Percentiles rank a stretch among this genome's conserved stretches.
Conservation (phyloP, 1,140 invertebrate species). For the Oedothorax gibbosus region DNA sequence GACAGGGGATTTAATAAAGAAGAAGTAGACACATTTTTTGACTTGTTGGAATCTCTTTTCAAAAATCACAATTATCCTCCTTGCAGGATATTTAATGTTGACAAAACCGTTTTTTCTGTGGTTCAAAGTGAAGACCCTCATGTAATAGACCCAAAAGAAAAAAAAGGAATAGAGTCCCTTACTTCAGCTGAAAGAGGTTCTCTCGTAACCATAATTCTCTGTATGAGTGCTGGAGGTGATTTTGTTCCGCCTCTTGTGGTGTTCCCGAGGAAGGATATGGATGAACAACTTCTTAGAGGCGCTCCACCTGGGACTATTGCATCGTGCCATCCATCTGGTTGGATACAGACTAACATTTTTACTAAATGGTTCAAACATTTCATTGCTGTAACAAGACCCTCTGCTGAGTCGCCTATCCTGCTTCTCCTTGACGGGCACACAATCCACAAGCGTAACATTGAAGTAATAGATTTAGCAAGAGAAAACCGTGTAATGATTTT, state of each 20-base stretch:
- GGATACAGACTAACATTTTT: conserved; percentile 24
- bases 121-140: neutral
- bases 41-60: neutral
- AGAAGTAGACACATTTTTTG: conserved; percentile 33
- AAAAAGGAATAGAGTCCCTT: neutral
- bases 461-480: conserved; percentile 11
- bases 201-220: conserved; percentile 13
- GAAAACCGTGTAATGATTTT: conserved; percentile 1
- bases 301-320: conserved; percentile 17
- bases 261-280: neutral
- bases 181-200: neutral
- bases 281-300: conserved; percentile 9
- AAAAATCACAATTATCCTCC: conserved; percentile 19
- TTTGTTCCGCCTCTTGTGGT: conserved; percentile 1
- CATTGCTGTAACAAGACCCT: conserved; percentile 14
- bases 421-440: neutral
- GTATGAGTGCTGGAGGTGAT: conserved; percentile 19
- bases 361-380: conserved; percentile 12
- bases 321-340: conserved; percentile 22
- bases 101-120: conserved; percentile 25
- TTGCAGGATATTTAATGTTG: conserved; percentile 35
- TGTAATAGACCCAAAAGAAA: neutral
- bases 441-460: neutral
- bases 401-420: conserved; percentile 13
- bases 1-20: conserved; percentile 13